Conservation (phyloP, 2,797 vertebrate species). For the Sebastes wilsoni region DNA sequence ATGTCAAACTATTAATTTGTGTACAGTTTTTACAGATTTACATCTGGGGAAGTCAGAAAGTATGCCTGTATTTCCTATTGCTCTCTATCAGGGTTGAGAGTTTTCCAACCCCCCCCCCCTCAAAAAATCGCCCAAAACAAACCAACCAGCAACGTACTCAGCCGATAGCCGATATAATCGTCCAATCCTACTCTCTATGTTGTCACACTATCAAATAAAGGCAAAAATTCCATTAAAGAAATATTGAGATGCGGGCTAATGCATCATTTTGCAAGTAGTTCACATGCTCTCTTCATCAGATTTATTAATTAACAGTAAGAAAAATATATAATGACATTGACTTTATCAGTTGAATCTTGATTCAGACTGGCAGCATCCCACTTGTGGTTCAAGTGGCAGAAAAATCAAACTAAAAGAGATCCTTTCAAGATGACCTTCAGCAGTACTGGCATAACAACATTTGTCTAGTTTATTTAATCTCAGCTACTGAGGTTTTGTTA, state of each 20-base stretch:
- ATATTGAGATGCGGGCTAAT: neutral
- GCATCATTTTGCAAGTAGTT: neutral
- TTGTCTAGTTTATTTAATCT: neutral
- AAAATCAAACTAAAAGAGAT: neutral
- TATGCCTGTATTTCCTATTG: rapidly evolving
- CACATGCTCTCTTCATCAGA: neutral
- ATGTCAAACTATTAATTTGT: neutral
- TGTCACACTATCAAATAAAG: neutral
- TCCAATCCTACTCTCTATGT: neutral
- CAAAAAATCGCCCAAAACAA: too few relatives aligned
- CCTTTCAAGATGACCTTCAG: constrained; percentile 11
- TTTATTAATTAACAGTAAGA: neutral
- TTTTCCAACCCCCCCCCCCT: too few relatives aligned
- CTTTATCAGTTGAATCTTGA: neutral
- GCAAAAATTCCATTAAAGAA: neutral
- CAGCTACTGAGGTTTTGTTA: neutral
- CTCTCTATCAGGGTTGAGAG: too few relatives aligned
- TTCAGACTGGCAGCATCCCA: neutral
- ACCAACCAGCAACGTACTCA: rapidly evolving
- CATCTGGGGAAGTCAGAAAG: neutral
- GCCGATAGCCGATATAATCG: too few relatives aligned
- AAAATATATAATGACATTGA: neutral
- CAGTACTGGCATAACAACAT: neutral
- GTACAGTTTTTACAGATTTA: neutral
- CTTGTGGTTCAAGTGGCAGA: constrained; percentile 7